Evolutionary conservation across 1,140 invertebrate species (phyloP).

Genomic region (Gryllus bimaculatus): DNA sequence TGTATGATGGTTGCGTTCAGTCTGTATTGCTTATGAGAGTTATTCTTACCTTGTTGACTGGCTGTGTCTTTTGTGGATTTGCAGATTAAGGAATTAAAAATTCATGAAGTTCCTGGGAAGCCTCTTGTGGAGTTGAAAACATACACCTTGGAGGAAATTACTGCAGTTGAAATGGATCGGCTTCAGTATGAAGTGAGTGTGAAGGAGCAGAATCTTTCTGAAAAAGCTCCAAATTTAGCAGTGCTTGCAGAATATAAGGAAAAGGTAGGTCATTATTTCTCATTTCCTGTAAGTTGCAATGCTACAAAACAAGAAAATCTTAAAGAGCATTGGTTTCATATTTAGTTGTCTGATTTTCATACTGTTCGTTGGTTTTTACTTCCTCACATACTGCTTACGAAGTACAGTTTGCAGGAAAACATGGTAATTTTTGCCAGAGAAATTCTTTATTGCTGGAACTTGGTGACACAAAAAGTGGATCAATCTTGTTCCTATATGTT

Average conservation of each 20-base stretch:
- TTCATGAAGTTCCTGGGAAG: conserved; percentile 49
- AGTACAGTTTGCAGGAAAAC: no score
- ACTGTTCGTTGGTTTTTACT: no score
- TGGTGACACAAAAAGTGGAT: no score
- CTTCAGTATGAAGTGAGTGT: conserved; percentile 52
- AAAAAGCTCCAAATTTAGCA: conserved; percentile 67
- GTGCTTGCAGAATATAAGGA: conserved; percentile 63
- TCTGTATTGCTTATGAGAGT: background rate
- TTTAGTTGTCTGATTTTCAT: no score
- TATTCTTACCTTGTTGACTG: background rate
- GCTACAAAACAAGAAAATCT: no score
- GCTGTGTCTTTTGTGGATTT: background rate
- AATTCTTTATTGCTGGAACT: no score
- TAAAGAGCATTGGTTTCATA: no score
- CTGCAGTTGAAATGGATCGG: conserved; percentile 45
- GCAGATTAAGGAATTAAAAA: conserved; percentile 19
- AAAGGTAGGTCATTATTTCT: conserved; percentile 30
- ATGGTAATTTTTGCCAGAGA: no score
- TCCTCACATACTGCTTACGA: no score
- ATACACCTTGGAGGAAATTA: conserved; percentile 59
- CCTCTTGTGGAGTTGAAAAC: conserved; percentile 37
- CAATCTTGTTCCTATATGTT: no score
- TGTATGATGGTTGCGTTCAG: background rate
- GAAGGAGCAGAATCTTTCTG: conserved; percentile 55
- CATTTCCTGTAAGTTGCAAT: no score